Percentiles rank a stretch among this genome's conserved stretches.
Conservation (phyloP, 2,113 vertebrate genomes). For the Hymenochirus boettgeri region DNA sequence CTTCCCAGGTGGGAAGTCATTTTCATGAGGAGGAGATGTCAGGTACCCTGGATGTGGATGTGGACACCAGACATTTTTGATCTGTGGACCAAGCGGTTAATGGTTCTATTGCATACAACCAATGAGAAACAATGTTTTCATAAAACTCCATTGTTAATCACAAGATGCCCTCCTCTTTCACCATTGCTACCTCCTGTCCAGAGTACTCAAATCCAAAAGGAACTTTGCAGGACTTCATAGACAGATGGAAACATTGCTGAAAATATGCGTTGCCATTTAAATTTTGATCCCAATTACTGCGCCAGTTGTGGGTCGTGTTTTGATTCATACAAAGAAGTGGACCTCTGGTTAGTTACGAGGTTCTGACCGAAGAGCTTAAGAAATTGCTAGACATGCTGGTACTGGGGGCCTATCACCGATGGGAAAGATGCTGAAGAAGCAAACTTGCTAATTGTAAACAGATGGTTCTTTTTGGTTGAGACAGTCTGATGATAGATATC, state of each 20-base stretch:
- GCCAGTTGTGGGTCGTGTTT: conserved; percentile 88
- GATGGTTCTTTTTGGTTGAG: conserved; percentile 94
- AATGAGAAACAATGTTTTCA: conserved; percentile 80
- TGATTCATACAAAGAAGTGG: conserved; percentile 90
- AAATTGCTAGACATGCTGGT: conserved; percentile 96
- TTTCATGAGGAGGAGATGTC: conserved; percentile 74
- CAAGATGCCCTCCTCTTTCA: conserved; percentile 79
- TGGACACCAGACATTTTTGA: conserved; percentile 83
- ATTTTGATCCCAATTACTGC: conserved; percentile 92
- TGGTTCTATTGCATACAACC: conserved; percentile 77
- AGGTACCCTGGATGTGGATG: conserved; percentile 70
- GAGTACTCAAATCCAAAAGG: conserved; percentile 78
- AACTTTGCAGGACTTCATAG: conserved; percentile 77
- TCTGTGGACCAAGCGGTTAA: conserved; percentile 80
- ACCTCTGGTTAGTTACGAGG: conserved; percentile 93
- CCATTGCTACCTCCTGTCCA: conserved; percentile 86
- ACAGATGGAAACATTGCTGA: conserved; percentile 80
- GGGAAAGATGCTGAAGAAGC: conserved; percentile 97
- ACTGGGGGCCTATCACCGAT: conserved; percentile 98
- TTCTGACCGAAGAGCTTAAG: conserved; percentile 94
- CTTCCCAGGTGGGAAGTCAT: conserved; percentile 67
- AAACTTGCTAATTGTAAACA: conserved; percentile 85
- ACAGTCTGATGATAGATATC: conserved; percentile 93
- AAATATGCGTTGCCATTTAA: conserved; percentile 87
- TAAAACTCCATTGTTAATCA: conserved; percentile 69